Base-by-base conservation (phyloP, 2,113 vertebrate genomes). In the Hypanus sabinus region DNA sequence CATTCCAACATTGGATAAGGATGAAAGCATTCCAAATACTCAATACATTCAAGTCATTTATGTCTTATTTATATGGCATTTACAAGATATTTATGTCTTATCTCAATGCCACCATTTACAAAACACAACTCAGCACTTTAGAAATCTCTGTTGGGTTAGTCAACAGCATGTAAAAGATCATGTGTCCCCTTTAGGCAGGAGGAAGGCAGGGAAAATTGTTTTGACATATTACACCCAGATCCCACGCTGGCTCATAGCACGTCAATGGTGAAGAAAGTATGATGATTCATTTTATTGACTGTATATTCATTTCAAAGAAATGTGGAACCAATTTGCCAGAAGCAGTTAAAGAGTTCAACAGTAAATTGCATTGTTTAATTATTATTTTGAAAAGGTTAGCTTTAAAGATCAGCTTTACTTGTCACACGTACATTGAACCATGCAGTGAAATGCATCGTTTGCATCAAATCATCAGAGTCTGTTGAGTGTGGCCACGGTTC, bases 161-260 rank as follows among this genome's bases (percentile, higher is more conserved):
- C 38, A 68, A 93, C 90, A 93, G 30, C 68, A 93, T 90, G 46
- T 14, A 90, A 65, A 76, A 65, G 60, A 62, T 90, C 57, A 90
- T 65, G 27, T 20, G 83, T 65, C 30, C 18, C 60, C 85, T 90
- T 33, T 33, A 90, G 57, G 83, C 27, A 27, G 55, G 18, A 22
- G 46, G 80, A 38, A 46, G 80, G 46, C 22, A 24, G 24, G 24
- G 2, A n/a, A 90, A 20, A 68, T 9, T 33, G 60, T 90, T 90
- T n/a, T 30, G 7, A 90, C 14, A 65, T 90, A 90, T 14, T 33
- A 57, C 14, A n/a, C 62, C 65, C n/a, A 65, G 46, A 60, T 33
- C n/a, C 57, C 57, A 62, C 14, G 55, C 57, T 62, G 30, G 16
- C 85, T 33, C 60, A 33, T 88, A 20, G 5, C n/a, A 18, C 27